These are phyloP conservation scores for Acyrthosiphon pisum DNA, from an alignment of 1,140 invertebrate genomes.

Conservation along the genomic window DNA sequence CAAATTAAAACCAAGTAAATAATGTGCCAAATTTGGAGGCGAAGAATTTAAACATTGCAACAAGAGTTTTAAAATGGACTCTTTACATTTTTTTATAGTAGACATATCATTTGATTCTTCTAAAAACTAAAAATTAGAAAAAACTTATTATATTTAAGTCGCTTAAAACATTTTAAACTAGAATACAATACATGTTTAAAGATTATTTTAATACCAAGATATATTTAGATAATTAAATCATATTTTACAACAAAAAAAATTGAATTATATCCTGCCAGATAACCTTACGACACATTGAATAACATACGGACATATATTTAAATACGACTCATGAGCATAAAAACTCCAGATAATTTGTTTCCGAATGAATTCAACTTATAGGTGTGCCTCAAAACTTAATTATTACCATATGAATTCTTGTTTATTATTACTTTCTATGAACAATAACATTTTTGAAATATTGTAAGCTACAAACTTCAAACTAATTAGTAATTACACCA, in stretches of 20 bases:
- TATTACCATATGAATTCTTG: background rate
- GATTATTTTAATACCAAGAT: background rate
- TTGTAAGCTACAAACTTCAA: too few species aligned
- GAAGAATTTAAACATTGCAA: conserved; percentile 77
- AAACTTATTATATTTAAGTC: background rate
- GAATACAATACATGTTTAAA: background rate
- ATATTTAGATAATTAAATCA: background rate
- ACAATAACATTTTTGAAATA: too few species aligned
- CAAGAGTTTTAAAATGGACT: conserved; percentile 75
- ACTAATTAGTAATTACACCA: too few species aligned
- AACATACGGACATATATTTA: background rate
- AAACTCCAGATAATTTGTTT: too few species aligned
- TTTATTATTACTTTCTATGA: too few species aligned
- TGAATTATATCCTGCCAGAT: background rate
- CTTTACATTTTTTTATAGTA: conserved; percentile 66
- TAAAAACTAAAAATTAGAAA: conserved; percentile 27
- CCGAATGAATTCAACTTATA: background rate
- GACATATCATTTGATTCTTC: conserved; percentile 40
- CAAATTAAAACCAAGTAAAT: conserved; percentile 86
- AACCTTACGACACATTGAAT: too few species aligned
- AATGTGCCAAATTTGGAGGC: conserved; percentile 85
- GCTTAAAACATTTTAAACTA: background rate
- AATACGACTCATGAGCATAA: background rate
- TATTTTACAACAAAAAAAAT: background rate
- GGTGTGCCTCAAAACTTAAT: too few species aligned